Evolutionary conservation across 2,888 invertebrate genomes (phyloP).

Genomic region (Thereva nobilitata): DNA sequence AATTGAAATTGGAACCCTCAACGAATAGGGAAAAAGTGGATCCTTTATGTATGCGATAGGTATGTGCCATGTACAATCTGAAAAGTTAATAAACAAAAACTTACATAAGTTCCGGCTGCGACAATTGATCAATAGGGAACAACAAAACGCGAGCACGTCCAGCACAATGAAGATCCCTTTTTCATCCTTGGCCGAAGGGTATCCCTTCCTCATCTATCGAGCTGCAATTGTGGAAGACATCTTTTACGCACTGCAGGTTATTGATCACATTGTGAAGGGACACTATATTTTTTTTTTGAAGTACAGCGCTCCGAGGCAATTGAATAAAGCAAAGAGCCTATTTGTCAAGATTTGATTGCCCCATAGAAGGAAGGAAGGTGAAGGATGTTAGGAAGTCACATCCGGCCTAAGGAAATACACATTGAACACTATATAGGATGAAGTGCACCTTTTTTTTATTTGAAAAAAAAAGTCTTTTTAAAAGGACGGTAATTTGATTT

Average conservation of each 20-base stretch:
- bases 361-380: conserved; percentile 34
- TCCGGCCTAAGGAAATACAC: conserved; percentile 30
- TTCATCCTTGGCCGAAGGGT: neutral
- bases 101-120: conserved; percentile 32
- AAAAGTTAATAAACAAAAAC: conserved; percentile 18
- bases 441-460: conserved; percentile 13
- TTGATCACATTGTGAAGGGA: conserved; percentile 7
- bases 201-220: conserved; percentile 3
- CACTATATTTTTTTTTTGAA: conserved; percentile 16
- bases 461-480: neutral
- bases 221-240: conserved; percentile 25
- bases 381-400: conserved; percentile 36
- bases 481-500: conserved; percentile 26
- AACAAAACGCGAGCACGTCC: conserved; percentile 8
- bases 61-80: no score
- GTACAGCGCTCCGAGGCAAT: conserved; percentile 23
- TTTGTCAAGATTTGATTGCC: conserved; percentile 34
- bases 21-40: no score
- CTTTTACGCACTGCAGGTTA: conserved; percentile 27
- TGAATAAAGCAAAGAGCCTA: conserved; percentile 26
- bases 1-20: no score
- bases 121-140: conserved; percentile 1
- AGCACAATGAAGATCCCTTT: neutral
- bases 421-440: conserved; percentile 18
- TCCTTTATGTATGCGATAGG: no score